Evolutionary conservation across 2,113 vertebrate genomes (phyloP).

Genomic region (Turdus rufiventris): DNA sequence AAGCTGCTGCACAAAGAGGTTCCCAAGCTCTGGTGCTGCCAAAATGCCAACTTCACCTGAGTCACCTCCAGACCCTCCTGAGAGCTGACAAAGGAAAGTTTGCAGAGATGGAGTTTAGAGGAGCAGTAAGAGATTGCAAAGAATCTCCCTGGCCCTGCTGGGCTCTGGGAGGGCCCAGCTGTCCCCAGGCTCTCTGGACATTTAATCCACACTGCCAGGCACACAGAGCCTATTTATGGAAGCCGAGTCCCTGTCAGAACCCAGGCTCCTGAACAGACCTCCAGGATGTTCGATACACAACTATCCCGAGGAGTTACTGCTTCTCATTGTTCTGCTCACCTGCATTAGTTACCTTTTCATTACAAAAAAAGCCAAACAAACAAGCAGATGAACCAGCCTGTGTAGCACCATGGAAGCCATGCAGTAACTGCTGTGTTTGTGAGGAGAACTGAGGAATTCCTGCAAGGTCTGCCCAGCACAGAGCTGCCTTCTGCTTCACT

Average conservation of each 20-base stretch:
- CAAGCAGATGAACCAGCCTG: not conserved
- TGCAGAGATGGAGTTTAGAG: rapidly evolving
- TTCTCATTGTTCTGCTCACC: not conserved
- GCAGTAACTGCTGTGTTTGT: not conserved
- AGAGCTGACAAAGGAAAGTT: not conserved
- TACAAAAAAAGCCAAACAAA: not conserved
- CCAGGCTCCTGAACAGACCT: not conserved
- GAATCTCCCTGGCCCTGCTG: not conserved
- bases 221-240: constrained; percentile 56
- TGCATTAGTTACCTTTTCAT: not conserved
- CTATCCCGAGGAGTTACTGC: not conserved
- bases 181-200: constrained; percentile 4
- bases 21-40: rapidly evolving
- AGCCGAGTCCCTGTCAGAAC: not conserved
- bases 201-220: constrained; percentile 23
- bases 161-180: not conserved
- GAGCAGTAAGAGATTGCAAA: not conserved
- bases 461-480: not conserved
- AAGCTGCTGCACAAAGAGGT: not conserved
- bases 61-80: not conserved
- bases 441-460: rapidly evolving
- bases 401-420: rapidly evolving
- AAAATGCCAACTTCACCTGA: not conserved
- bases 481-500: not conserved
- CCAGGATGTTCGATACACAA: not conserved